Evolutionary conservation across 2,888 invertebrate genomes (phyloP), one percentile per base, ranked within the genome.

Genomic region (Leistus spinibarbis): DNA sequence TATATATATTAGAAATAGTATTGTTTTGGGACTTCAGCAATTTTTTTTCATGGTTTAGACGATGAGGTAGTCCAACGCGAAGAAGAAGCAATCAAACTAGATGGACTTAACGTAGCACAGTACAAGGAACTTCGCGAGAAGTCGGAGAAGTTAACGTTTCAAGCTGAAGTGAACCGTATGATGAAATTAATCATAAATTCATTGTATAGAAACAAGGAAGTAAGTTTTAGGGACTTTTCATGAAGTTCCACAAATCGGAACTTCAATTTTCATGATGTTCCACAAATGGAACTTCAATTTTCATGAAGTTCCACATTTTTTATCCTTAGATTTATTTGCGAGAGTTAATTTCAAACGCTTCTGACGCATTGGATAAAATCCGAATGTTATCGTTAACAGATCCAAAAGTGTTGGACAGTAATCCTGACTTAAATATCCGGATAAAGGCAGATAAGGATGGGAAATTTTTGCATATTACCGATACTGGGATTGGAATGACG

Each of bases 181-280:
- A 99, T 99, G 99, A 99, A 99, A 86, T 91, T 99, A 76, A 99
- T 99, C 86, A 99, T 99, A 85, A 99, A 99, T 88, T 99, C 99
- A 7, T 89, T 99, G 7, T 99, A 99, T 87, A 91, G 97, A 81
- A 99, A 99, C 86, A 99, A 99, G 87, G 99, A 99, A 89, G 94
- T 93, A 82, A 80, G 82, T 79, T n/a, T n/a, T n/a, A n/a, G n/a
- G n/a, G n/a, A n/a, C n/a, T n/a, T n/a, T n/a, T n/a, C n/a, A n/a
- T n/a, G n/a, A n/a, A n/a, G n/a, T n/a, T n/a, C n/a, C n/a, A n/a
- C n/a, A n/a, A n/a, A n/a, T n/a, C n/a, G n/a, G n/a, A n/a, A n/a
- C n/a, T n/a, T n/a, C n/a, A n/a, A n/a, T n/a, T n/a, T n/a, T n/a
- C n/a, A n/a, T n/a, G n/a, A n/a, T n/a, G n/a, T n/a, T n/a, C n/a